phyloP scores from a whole-genome alignment of 2,113 vertebrate species.

The Ictidomys tridecemlineatus region DNA sequence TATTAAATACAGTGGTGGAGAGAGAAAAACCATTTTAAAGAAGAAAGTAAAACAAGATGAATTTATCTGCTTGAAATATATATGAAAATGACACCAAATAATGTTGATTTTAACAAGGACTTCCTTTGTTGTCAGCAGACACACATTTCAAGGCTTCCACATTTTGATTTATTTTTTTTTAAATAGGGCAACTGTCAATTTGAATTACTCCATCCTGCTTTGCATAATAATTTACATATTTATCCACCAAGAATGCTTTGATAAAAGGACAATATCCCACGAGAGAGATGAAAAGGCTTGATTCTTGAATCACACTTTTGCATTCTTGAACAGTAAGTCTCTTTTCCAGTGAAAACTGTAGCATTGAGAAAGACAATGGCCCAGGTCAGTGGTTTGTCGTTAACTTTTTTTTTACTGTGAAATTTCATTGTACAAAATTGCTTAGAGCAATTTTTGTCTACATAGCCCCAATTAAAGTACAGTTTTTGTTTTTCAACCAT shows the following conservation, averaged over 20 bases:
- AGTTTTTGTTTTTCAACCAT: constrained; percentile 59
- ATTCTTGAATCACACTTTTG: constrained; percentile 74
- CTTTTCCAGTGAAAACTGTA: constrained; percentile 52
- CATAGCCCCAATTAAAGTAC: not conserved
- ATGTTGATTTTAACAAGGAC: constrained; percentile 68
- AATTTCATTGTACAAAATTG: constrained; percentile 68
- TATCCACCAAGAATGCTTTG: constrained; percentile 76
- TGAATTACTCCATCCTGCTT: constrained; percentile 80
- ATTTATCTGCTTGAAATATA: constrained; percentile 57
- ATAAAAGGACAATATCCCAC: constrained; percentile 78
- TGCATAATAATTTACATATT: constrained; percentile 84
- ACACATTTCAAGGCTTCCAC: constrained; percentile 71
- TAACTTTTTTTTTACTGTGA: constrained; percentile 63
- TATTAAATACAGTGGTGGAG: not conserved
- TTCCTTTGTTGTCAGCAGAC: constrained; percentile 75
- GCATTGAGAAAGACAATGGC: constrained; percentile 70
- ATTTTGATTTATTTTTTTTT: constrained; percentile 65
- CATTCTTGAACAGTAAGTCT: constrained; percentile 65
- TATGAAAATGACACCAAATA: constrained; percentile 69
- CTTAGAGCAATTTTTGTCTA: constrained; percentile 49
- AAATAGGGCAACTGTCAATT: constrained; percentile 78
- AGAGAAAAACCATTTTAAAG: constrained; percentile 18
- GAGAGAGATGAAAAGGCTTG: constrained; percentile 78
- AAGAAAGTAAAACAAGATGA: constrained; percentile 45
- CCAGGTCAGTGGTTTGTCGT: constrained; percentile 42